Evolutionary conservation across 2,797 vertebrate genomes (phyloP), one percentile per base, ranked within the genome.

Genomic region (Oreonectes daqikongensis): DNA sequence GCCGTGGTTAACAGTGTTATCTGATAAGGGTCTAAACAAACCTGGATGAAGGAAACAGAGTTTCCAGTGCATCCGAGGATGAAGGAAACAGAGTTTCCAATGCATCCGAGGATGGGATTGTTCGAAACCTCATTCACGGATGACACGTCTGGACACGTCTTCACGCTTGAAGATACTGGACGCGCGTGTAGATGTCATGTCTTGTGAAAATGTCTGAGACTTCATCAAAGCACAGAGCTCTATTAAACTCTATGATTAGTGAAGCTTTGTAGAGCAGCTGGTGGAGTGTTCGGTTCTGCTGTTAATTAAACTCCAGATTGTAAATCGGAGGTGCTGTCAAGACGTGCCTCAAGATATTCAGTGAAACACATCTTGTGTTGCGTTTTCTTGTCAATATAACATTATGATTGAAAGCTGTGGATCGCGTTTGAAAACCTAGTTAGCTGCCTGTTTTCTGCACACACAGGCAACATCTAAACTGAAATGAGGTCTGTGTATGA

Each of bases 241-340:
- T 22, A 66, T 44, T 55, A 42, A 66, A 66, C 32, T 18, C 48
- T 6, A 22, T 66, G 63, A 75, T 75, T 57, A 75, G 35, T 75
- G 63, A 22, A 30, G 72, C 24, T 26, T n/a, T 52, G 71, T 50
- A 1, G 14, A 52, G 60, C 61, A 75, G 72, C 72, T 75, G 72
- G 61, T 48, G 1, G 8, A 66, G 32, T 55, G 35, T 66, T 75
- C 9, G 48, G 44, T 55, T 28, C 22, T 75, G 61, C 61, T 75
- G 35, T 32, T 55, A 66, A 75, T 75, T 66, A 44, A 75, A 66
- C 72, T 44, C 8, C 72, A 75, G 35, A 57, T 44, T 75, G 50
- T 44, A 30, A 75, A 44, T 30, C n/a, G 20, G 48, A 66, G 48
- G 61, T 61, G 57, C 57, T 48, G 57, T 72, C 26, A 18, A 48